Evolutionary conservation across 2,797 vertebrate genomes (phyloP).

Genomic region (Acanthiza pusilla): DNA sequence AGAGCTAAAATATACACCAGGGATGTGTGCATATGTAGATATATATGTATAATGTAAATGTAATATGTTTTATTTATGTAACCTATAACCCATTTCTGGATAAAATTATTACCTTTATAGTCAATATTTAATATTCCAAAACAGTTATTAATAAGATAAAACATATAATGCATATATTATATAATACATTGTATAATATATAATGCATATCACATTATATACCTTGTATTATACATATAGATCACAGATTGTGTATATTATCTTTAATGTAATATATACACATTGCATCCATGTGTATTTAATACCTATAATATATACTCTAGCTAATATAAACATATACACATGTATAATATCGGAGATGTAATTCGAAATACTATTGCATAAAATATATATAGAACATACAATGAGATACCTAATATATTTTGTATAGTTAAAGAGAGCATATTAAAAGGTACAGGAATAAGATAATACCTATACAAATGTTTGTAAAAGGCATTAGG

Average conservation of each 20-base stretch:
- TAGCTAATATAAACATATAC: neutral
- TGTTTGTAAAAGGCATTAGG: neutral
- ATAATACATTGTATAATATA: neutral
- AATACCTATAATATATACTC: neutral
- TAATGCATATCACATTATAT: neutral
- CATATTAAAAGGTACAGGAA: neutral
- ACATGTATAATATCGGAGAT: neutral
- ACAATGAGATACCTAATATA: neutral
- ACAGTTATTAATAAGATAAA: neutral
- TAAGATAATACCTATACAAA: neutral
- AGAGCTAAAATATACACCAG: neutral
- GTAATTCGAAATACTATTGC: neutral
- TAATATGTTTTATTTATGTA: too few species aligned
- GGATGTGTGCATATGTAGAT: too few species aligned
- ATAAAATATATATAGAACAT: neutral
- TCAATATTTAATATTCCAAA: neutral
- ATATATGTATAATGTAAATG: neutral
- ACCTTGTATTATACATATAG: neutral
- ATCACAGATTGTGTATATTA: neutral
- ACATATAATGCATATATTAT: neutral
- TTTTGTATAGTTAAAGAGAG: neutral
- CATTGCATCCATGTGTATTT: neutral
- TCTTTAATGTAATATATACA: neutral
- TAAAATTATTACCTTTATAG: neutral
- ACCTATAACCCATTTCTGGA: neutral